Evolutionary conservation across 2,797 vertebrate species (phyloP).

Genomic region (Leptodactylus fallax): DNA sequence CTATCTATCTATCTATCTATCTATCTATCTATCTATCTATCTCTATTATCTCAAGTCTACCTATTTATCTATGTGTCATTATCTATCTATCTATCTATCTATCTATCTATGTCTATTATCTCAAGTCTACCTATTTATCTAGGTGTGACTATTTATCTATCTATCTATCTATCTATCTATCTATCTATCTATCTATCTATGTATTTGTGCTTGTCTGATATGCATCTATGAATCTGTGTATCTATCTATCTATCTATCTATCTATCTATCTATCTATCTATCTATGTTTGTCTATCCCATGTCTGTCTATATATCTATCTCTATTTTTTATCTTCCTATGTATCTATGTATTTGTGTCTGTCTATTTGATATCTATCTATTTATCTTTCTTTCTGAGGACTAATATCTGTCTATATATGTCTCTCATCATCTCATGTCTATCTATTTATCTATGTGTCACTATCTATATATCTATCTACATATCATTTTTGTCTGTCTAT

Average conservation of each 20-base stretch:
- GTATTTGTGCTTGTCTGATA: too few relatives aligned
- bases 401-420: not conserved
- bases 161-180: not conserved
- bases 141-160: not conserved
- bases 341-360: not conserved
- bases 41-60: not conserved
- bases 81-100: not conserved
- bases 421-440: not conserved
- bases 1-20: conserved; percentile 32
- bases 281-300: not conserved
- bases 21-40: conserved; percentile 24
- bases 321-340: not conserved
- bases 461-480: not conserved
- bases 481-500: too few relatives aligned
- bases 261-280: conserved; percentile 11
- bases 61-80: not conserved
- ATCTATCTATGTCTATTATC: not conserved
- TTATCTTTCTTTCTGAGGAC: too few relatives aligned
- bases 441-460: conserved; percentile 1
- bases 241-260: conserved; percentile 22
- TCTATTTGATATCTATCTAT: not conserved
- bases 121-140: not conserved
- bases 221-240: too few relatives aligned
- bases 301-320: not conserved
- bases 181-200: not conserved